Evolutionary conservation across 2,888 invertebrate genomes (phyloP).

Genomic region (Epinotia bilunana): DNA sequence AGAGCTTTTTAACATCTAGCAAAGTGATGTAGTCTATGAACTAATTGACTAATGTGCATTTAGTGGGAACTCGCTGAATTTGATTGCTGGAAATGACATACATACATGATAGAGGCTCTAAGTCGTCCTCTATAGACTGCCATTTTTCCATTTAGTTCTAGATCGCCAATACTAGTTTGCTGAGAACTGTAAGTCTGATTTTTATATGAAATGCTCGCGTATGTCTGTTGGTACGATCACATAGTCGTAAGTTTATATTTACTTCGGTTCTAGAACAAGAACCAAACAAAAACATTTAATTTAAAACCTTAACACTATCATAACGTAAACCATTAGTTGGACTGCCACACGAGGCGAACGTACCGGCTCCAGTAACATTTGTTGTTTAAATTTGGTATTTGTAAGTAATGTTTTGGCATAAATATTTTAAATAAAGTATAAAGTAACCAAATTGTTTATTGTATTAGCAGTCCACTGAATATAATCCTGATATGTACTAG

Average conservation of each 20-base stretch:
- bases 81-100: neutral
- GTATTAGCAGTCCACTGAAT: constrained; percentile 35
- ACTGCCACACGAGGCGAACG: constrained; percentile 24
- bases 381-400: constrained; percentile 60
- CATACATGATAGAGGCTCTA: neutral
- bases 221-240: constrained; percentile 65
- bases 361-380: constrained; percentile 25
- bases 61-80: neutral
- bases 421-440: constrained; percentile 73
- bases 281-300: constrained; percentile 27
- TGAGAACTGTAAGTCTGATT: constrained; percentile 75
- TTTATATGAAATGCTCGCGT: constrained; percentile 69
- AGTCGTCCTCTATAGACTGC: neutral
- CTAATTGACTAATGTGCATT: constrained; percentile 20
- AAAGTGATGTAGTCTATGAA: constrained; percentile 24
- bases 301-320: constrained; percentile 36
- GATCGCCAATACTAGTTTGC: constrained; percentile 38
- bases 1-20: constrained; percentile 49
- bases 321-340: constrained; percentile 28
- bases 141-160: constrained; percentile 1
- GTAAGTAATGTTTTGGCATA: constrained; percentile 73
- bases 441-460: constrained; percentile 52
- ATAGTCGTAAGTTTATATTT: constrained; percentile 65
- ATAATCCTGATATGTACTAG: neutral
- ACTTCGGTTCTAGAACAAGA: constrained; percentile 48